A percentile compares a stretch with the other conserved stretches of the same genome.
These are phyloP conservation scores for Sycon ciliatum DNA, from an alignment of 37 sponge, comb jelly and placozoan genomes.

Conservation along the genomic window DNA sequence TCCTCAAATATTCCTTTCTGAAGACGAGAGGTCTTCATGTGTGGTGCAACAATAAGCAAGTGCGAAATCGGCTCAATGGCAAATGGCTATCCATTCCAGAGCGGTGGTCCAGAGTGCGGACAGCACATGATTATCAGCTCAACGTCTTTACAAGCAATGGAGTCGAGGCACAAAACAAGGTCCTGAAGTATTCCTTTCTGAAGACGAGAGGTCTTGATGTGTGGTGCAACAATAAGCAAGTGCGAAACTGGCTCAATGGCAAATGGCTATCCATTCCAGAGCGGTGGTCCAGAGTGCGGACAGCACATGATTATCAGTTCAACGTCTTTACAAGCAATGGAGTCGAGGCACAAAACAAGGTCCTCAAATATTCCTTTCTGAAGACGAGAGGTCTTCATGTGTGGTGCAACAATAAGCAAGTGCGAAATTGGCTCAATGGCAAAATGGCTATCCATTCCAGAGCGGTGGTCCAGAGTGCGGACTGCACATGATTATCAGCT, in stretches of 20 bases:
- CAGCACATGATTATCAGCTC: conserved; percentile 9
- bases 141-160: conserved; percentile 26
- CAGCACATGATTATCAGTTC: conserved; percentile 9
- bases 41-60: conserved; percentile 14
- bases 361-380: conserved; percentile 22
- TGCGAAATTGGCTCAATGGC: too few species aligned
- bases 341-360: conserved; percentile 25
- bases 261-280: too few species aligned
- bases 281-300: conserved; percentile 21
- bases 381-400: too few species aligned
- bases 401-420: too few species aligned
- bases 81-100: conserved; percentile 22
- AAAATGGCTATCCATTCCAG: too few species aligned
- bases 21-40: too few species aligned
- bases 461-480: too few species aligned
- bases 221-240: too few species aligned
- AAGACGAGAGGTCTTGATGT: too few species aligned
- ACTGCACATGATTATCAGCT: too few species aligned
- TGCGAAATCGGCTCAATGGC: conserved; percentile 6
- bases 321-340: conserved; percentile 26
- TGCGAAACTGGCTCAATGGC: too few species aligned
- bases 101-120: conserved; percentile 21
- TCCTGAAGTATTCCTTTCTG: conserved; percentile 19
- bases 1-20: conserved; percentile 22
- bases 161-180: conserved; percentile 25